Base-by-base conservation (phyloP, 2,888 invertebrate genomes). In the Mechanitis messenoides region DNA sequence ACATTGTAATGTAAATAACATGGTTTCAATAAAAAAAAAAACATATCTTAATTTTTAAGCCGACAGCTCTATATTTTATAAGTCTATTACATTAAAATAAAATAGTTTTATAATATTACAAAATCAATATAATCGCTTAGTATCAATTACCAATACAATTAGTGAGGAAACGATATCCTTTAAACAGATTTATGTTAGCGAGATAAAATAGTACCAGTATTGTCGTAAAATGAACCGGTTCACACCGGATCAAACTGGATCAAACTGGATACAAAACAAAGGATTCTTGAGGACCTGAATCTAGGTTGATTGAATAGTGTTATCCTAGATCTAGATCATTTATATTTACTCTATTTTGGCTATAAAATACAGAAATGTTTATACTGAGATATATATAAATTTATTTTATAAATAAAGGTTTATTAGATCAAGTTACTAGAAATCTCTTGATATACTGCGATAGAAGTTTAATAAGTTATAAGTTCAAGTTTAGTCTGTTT, bases 271-370 rank as follows among this genome's bases (percentile, higher is more conserved):
- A 45, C 56, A 35, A 65, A 67, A 75, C 74, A 75, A 74, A 74
- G 74, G 71, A 74, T 68, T 73, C 70, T 65, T 62, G 56, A 55
- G 69, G 64, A 59, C 65, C 69, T 64, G 69, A 70, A 74, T 73
- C 71, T 74, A 74, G 75, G 72, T 72, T 73, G 71, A 72, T 73
- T 74, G 69, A 69, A 72, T 69, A 69, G 65, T 71, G 68, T 71
- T 69, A 67, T 61, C 62, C 73, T 73, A 73, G 71, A 68, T 68
- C 67, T 66, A 65, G 61, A 63, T 67, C 66, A 71, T 71, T 72
- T 72, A 71, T 69, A 58, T 71, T 61, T 56, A 45, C 64, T 47
- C 59, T 67, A 61, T 64, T 61, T n/a, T 20, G 31, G 60, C 58
- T 45, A 60, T 66, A 66, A 63, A 66, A 55, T 58, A 55, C 58